phyloP scores from a whole-genome alignment of 1,140 invertebrate genomes.

The Thaumatotibia leucotreta region DNA sequence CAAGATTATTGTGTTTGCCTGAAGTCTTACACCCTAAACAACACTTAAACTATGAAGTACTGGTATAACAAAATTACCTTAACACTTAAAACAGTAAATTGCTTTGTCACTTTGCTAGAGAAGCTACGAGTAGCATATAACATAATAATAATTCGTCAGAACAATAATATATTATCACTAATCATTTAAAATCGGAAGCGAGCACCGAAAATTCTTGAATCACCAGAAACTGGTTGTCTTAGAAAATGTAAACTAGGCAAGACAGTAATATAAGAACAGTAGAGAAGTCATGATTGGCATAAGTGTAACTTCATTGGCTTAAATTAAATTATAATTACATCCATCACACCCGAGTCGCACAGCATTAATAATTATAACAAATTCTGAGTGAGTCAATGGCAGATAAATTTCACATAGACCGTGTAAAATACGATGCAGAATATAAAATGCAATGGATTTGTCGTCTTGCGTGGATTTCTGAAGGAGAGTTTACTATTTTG shows the following conservation, averaged over 20 bases:
- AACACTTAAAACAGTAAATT: slow-evolving; percentile 5
- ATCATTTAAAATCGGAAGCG: not conserved
- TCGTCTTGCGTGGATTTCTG: too few species aligned
- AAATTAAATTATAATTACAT: not conserved
- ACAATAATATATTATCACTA: not conserved
- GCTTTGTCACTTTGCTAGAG: not conserved
- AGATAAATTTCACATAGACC: too few species aligned
- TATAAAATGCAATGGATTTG: too few species aligned
- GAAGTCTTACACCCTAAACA: not conserved
- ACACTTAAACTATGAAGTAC: not conserved
- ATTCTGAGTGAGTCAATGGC: too few species aligned
- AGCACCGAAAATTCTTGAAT: not conserved
- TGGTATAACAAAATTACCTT: slow-evolving; percentile 6
- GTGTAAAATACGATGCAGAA: too few species aligned
- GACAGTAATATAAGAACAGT: not conserved
- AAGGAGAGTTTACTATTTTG: too few species aligned
- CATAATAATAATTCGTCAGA: not conserved
- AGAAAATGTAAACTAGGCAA: not conserved
- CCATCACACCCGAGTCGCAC: too few species aligned
- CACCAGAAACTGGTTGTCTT: too few species aligned
- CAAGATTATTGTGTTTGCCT: not conserved
- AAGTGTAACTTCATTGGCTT: not conserved
- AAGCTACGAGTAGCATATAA: not conserved
- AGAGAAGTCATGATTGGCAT: not conserved
- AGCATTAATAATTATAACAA: too few species aligned